Conservation (phyloP, 2,888 invertebrate genomes). For the Chydorus sphaericus region DNA sequence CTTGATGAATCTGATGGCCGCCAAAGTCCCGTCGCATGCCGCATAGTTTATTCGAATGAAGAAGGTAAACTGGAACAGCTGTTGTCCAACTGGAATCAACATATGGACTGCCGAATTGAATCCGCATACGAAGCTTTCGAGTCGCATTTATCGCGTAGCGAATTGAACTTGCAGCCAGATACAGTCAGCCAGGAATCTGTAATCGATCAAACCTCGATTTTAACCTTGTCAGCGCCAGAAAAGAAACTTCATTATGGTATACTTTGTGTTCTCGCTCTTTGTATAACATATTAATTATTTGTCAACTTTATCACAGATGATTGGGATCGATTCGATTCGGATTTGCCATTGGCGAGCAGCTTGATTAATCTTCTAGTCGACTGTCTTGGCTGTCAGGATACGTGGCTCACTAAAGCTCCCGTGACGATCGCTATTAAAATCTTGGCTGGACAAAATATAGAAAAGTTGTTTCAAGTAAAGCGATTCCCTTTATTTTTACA, state of each 20-base stretch:
- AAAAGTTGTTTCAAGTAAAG: not conserved
- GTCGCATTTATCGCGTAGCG: slow-evolving; percentile 5
- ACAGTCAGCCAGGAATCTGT: slow-evolving; percentile 1
- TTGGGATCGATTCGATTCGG: slow-evolving; percentile 6
- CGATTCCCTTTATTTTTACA: not conserved
- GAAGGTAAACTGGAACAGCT: not conserved
- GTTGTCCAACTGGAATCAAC: not conserved
- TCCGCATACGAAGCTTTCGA: slow-evolving; percentile 13
- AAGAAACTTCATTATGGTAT: too few species aligned
- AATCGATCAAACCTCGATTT: not conserved
- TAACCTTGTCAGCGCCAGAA: not conserved
- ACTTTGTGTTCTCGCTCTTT: too few species aligned
- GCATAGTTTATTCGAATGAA: not conserved
- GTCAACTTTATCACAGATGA: not conserved
- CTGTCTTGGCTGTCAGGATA: not conserved
- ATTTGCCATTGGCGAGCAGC: slow-evolving; percentile 5
- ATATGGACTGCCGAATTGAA: slow-evolving; percentile 9
- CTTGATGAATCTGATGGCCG: not conserved
- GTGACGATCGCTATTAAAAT: not conserved
- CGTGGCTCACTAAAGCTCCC: slow-evolving; percentile 13
- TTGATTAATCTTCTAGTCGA: not conserved
- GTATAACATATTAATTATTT: too few species aligned
- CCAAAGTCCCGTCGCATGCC: not conserved
- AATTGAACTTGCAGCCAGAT: not conserved
- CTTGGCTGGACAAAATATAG: slow-evolving; percentile 4